A percentile compares a stretch with the other conserved stretches of the same genome.
Conservation (phyloP, 2,888 invertebrate species). For the Stenichneumon culpator region DNA sequence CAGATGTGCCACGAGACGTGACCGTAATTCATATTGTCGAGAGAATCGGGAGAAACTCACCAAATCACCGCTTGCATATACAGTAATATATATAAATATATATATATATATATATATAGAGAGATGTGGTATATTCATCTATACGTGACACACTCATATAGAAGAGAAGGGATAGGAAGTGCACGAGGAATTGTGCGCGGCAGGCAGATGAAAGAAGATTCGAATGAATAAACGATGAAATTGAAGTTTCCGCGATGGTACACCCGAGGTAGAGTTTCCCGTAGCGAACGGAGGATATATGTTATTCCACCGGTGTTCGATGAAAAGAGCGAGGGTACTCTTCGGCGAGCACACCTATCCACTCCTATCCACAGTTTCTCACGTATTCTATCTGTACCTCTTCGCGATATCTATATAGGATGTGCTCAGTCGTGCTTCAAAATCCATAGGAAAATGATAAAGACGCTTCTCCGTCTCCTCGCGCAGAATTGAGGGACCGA, state of each 20-base stretch:
- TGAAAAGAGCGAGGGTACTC: constrained; percentile 15
- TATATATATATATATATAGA: neutral
- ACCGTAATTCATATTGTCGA: constrained; percentile 76
- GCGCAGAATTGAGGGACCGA: neutral
- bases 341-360: constrained; percentile 9
- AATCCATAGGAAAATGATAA: constrained; percentile 37
- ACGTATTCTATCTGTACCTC: constrained; percentile 47
- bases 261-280: constrained; percentile 8
- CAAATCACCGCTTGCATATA: neutral
- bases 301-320: constrained; percentile 21
- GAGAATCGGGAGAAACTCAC: constrained; percentile 37
- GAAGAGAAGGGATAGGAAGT: constrained; percentile 4
- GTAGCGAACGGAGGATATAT: neutral
- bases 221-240: constrained; percentile 63
- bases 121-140: neutral
- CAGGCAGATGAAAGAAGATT: constrained; percentile 48
- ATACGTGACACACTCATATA: constrained; percentile 2
- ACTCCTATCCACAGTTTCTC: constrained; percentile 25
- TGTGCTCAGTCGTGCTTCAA: constrained; percentile 47
- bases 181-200: constrained; percentile 25
- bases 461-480: constrained; percentile 7
- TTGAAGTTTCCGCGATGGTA: constrained; percentile 51
- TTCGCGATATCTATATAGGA: constrained; percentile 40
- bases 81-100: constrained; percentile 5
- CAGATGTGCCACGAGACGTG: constrained; percentile 75